Evolutionary conservation across 1,140 invertebrate species (phyloP), one percentile per base, ranked within the genome.

Genomic region (Lucilia sericata): DNA sequence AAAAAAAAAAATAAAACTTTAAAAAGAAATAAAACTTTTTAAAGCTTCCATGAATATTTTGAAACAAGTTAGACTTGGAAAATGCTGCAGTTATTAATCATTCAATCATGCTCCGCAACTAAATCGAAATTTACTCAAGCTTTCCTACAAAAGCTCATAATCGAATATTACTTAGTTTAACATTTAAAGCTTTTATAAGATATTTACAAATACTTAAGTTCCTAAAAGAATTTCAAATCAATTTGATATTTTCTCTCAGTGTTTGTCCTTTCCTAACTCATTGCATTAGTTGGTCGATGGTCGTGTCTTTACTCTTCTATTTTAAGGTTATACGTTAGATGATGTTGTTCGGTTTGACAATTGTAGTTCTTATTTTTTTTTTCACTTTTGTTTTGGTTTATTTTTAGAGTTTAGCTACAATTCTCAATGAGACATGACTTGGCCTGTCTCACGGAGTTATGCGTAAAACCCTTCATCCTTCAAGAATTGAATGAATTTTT

Each of bases 391-490:
- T n/a, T 60, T 60, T 60, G 14, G 55, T 60, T 60, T 60, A n/a
- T 60, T 60, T 60, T 60, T n/a, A 14, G 55, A 60, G 65, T 70
- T 25, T 21, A 70, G n/a, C n/a, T 70, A 70, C 65, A 70, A 21
- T 70, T 70, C 65, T 19, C 65, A 70, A 70, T 70, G n/a, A 70
- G 65, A 70, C 19, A 70, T 70, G 65, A 70, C 65, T 70, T 70
- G 65, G 65, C 65, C 19, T 70, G 65, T 70, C 65, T 21, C 19
- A 70, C 19, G 19, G 65, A 25, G 65, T 70, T 70, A 25, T 70
- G 65, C 65, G 65, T 25, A 70, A 25, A 70, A 19, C 65, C 65
- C 65, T 70, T 70, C 65, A 21, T 70, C n/a, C 65, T 70, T 70
- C 17, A 70, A 70, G n/a, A 21, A 70, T 70, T 42, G 42, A 42